phyloP scores from a whole-genome alignment of 2,113 vertebrate genomes.

The Cepphus grylle region DNA sequence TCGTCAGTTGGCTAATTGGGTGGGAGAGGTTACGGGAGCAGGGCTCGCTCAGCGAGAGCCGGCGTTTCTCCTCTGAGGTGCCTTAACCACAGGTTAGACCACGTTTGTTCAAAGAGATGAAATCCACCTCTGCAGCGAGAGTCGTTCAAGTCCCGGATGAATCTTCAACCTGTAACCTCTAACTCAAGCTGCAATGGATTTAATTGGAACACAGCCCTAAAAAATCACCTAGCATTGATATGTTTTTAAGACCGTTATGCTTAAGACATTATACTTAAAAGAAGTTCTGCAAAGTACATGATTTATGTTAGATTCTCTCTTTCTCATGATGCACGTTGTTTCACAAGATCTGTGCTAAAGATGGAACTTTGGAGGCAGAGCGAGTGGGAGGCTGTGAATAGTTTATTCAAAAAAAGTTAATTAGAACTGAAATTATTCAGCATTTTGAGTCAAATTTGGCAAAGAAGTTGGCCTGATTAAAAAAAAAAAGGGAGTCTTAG shows the following conservation, averaged over 20 bases:
- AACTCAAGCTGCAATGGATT: not conserved
- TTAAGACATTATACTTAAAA: not conserved
- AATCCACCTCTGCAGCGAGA: not conserved
- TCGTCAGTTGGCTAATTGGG: not conserved
- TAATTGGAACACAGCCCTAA: not conserved
- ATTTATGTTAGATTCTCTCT: slow-evolving; percentile 5
- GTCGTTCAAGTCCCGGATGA: not conserved
- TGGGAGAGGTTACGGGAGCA: slow-evolving; percentile 19
- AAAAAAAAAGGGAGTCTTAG: not conserved
- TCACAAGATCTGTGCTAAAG: slow-evolving; percentile 29
- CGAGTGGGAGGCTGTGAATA: slow-evolving; percentile 48
- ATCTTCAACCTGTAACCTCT: not conserved
- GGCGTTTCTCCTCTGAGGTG: not conserved
- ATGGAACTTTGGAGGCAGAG: slow-evolving; percentile 64
- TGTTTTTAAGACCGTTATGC: not conserved
- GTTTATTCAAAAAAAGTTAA: slow-evolving; percentile 37
- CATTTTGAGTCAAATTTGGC: slow-evolving; percentile 6
- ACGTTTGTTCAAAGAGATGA: not conserved
- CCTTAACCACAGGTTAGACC: not conserved
- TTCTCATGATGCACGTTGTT: slow-evolving; percentile 36
- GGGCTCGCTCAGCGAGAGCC: not conserved
- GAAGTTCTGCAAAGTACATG: not conserved
- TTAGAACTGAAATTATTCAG: slow-evolving; percentile 48
- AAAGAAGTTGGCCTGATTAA: not conserved
- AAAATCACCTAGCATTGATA: not conserved